Conservation (phyloP, 1,140 invertebrate species). For the Anastrepha ludens region DNA sequence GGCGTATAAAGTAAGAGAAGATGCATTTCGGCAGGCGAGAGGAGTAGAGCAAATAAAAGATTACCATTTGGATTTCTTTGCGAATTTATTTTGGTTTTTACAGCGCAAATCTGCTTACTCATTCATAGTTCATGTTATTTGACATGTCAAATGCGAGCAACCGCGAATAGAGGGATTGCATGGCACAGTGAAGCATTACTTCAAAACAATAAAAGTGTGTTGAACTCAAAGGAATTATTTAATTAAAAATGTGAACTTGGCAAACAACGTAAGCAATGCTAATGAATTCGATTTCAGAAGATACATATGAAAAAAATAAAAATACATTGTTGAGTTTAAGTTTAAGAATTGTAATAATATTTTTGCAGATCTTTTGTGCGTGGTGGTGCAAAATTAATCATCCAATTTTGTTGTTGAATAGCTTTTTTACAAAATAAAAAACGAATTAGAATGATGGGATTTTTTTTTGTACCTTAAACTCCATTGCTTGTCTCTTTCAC, state of each 20-base stretch:
- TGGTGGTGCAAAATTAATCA: too few relatives aligned
- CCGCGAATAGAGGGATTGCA: not conserved
- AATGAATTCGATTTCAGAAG: not conserved
- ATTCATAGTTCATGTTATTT: not conserved
- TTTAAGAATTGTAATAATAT: too few relatives aligned
- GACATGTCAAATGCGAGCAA: not conserved
- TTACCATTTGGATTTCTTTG: not conserved
- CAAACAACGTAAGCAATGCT: not conserved
- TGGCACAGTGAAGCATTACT: not conserved
- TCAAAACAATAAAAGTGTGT: not conserved
- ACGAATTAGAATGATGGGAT: too few relatives aligned
- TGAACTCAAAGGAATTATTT: not conserved
- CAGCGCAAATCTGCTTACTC: not conserved
- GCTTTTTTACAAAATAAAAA: too few relatives aligned
- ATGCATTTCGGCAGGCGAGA: not conserved
- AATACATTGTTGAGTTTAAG: not conserved
- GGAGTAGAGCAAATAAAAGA: not conserved
- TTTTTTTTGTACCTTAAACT: too few relatives aligned
- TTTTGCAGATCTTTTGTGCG: too few relatives aligned
- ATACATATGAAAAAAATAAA: not conserved
- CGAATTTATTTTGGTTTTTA: not conserved
- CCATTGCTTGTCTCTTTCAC: too few relatives aligned
- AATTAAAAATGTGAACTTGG: not conserved
- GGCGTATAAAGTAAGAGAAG: not conserved
- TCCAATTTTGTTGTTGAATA: too few relatives aligned